Percentiles rank a stretch among this genome's conserved stretches.
These are phyloP conservation scores for Lasiommata megera DNA, from an alignment of 2,888 invertebrate genomes.

Conservation along the genomic window DNA sequence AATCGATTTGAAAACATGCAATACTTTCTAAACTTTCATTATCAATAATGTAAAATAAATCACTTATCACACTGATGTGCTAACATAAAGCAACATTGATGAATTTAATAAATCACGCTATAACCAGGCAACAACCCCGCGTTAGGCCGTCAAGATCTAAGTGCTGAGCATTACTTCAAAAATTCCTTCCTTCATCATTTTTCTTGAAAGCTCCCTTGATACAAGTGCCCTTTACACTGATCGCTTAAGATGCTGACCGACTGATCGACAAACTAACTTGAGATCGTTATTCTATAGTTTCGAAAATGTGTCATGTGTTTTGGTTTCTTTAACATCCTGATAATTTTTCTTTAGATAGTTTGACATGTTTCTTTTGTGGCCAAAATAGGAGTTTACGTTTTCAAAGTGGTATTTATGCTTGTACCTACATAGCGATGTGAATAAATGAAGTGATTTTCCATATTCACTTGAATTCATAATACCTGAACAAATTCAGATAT, in stretches of 20 bases:
- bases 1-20: too few species aligned
- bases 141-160: background rate
- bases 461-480: too few species aligned
- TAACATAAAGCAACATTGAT: background rate
- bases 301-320: background rate
- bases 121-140: background rate
- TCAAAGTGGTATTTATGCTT: too few species aligned
- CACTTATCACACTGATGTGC: background rate
- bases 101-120: slow-evolving; percentile 7
- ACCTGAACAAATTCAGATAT: too few species aligned
- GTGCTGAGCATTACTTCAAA: slow-evolving; percentile 14
- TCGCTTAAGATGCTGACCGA: slow-evolving; percentile 12
- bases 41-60: too few species aligned
- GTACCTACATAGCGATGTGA: too few species aligned
- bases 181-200: slow-evolving; percentile 14
- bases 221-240: slow-evolving; percentile 9
- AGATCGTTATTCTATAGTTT: background rate
- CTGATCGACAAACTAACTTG: slow-evolving; percentile 8
- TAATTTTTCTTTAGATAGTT: too few species aligned
- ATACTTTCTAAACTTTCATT: too few species aligned
- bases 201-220: slow-evolving; percentile 13
- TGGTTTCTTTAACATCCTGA: background rate
- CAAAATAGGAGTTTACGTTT: too few species aligned
- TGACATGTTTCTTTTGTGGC: too few species aligned
- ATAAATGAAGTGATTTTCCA: too few species aligned